Evolutionary conservation across 2,888 invertebrate species (phyloP), one percentile per base, ranked within the genome.

Genomic region (Apoda limacodes): DNA sequence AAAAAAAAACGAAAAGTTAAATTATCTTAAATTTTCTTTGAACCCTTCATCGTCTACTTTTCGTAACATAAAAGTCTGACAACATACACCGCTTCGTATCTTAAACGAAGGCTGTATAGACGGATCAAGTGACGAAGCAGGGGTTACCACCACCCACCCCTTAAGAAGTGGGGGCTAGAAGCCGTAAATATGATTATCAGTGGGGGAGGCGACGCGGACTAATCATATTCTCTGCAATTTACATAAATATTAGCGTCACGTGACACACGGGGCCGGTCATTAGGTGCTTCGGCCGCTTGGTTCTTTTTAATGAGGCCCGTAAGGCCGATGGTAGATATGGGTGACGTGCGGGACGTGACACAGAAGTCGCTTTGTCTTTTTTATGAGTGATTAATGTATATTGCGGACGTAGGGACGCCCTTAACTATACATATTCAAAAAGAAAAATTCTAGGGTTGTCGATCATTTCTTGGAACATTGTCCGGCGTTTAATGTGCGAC

Each of bases 181-280:
- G 69, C 62, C 66, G 76, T 80, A 80, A 78, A 78, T 80, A 78
- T 78, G 76, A 78, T 80, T 78, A 80, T 76, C 80, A 75, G 64
- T 50, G 54, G 64, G 75, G 78, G 74, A 76, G 76, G 78, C 71
- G 72, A 60, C 70, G 69, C 61, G 62, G 70, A 70, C 71, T 78
- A 78, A 80, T 78, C 78, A 80, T 80, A 80, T 80, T 78, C 78
- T 78, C 61, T 60, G 67, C 74, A 76, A 78, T 80, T 80, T 80
- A 76, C 78, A 80, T 80, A 78, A 80, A 78, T 78, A 80, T 80
- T 68, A 76, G 63, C 70, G 64, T 72, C 5, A 17, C 76, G 75
- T 78, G 78, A 69, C 72, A 71, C 67, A 71, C 68, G 67, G 60
- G 55, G 42, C 46, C 50, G 51, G 57, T 60, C 59, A 58, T 60